phyloP scores from a whole-genome alignment of 2,888 invertebrate genomes.

The Hybos culiciformis region DNA sequence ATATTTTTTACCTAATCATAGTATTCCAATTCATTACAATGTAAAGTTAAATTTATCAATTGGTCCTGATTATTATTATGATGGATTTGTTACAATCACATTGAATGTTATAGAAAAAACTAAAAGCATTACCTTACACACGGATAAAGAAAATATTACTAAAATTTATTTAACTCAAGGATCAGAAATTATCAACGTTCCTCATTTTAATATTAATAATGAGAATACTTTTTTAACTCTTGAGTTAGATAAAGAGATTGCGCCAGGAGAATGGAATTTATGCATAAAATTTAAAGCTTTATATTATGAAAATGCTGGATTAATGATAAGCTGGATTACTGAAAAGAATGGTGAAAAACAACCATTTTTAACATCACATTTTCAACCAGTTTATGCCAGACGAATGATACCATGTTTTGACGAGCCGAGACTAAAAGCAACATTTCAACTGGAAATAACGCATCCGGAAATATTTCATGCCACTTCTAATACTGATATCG shows the following conservation, averaged over 20 bases:
- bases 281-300: background rate
- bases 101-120: background rate
- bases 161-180: background rate
- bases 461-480: conserved; percentile 28
- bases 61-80: background rate
- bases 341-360: background rate
- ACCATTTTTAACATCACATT: conserved; percentile 41
- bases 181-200: background rate
- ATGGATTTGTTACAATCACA: conserved; percentile 3
- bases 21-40: conserved; percentile 3
- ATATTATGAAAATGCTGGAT: background rate
- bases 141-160: conserved; percentile 1
- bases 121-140: conserved; percentile 1
- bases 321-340: background rate
- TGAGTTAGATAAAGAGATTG: background rate
- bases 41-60: background rate
- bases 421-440: conserved; percentile 49
- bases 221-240: conserved; percentile 3
- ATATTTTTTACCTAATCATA: conserved; percentile 5
- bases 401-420: conserved; percentile 56
- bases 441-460: conserved; percentile 43
- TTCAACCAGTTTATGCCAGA: conserved; percentile 45
- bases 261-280: background rate
- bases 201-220: background rate
- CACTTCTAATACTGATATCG: conserved; percentile 16